A percentile compares a stretch with the other conserved stretches of the same genome.
Conservation (phyloP, 2,113 vertebrate genomes). For the Embiotoca jacksoni region DNA sequence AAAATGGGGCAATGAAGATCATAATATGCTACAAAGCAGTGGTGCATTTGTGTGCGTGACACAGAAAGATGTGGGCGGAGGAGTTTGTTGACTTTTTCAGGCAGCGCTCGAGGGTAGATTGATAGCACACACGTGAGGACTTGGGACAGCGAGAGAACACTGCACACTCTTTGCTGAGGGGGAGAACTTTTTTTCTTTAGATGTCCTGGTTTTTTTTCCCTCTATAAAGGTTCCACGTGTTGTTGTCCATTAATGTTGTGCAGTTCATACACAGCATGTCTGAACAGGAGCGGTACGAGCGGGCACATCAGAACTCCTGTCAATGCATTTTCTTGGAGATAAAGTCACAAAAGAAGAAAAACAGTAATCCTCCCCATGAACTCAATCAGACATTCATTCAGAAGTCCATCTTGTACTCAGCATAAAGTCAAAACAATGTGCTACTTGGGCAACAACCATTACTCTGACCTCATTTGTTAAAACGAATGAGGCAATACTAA, state of each 20-base stretch:
- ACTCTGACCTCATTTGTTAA: slow-evolving; percentile 25
- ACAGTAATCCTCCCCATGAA: neutral
- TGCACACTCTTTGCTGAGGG: slow-evolving; percentile 24
- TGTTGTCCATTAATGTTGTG: slow-evolving; percentile 12
- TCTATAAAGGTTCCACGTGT: slow-evolving; percentile 13
- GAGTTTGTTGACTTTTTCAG: slow-evolving; percentile 62
- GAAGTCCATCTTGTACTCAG: neutral
- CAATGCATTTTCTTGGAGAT: slow-evolving; percentile 25
- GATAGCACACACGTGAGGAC: slow-evolving; percentile 67
- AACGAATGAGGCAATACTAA: slow-evolving; percentile 34
- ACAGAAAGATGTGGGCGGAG: slow-evolving; percentile 7
- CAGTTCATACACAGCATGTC: slow-evolving; percentile 28
- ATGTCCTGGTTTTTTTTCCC: neutral
- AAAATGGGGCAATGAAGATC: slow-evolving; percentile 17
- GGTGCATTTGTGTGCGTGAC: neutral
- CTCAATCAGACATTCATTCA: neutral
- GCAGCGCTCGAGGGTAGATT: slow-evolving; percentile 42
- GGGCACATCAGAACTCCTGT: slow-evolving; percentile 19
- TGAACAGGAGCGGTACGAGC: slow-evolving; percentile 18
- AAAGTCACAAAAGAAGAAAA: neutral
- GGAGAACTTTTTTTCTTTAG: slow-evolving; percentile 21
- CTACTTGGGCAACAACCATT: slow-evolving; percentile 2
- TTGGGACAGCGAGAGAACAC: slow-evolving; percentile 61
- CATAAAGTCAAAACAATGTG: neutral
- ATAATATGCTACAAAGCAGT: neutral